Evolutionary conservation across 30 jellyfish, hydroid and myxozoan genomes (phyloP), one percentile per base, ranked within the genome.

Genomic region (Nemopilema nomurai): DNA sequence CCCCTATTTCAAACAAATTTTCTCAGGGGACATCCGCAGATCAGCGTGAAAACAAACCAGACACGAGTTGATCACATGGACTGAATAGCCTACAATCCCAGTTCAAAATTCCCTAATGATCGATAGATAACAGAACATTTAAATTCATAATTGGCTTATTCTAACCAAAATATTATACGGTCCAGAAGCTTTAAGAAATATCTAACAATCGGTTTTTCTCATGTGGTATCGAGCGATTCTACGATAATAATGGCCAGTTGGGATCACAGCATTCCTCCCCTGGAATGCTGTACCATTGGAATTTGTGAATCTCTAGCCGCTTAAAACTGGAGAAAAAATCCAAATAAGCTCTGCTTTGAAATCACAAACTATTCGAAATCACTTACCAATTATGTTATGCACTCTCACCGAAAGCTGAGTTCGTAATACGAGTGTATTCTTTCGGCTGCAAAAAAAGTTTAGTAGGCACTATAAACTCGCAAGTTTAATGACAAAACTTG

Each of bases 401-500:
- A 94, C 99, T 67, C 99, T 91, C 49, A 94, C 99, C 16, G 99
- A 89, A 62, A 94, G 77, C 84, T 94, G 99, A 0, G 99, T 94
- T 21, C 99, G 96, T 29, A 94, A 74, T 21, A 94, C 90, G 27
- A 94, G 77, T 25, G 99, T 84, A 67, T 94, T 94, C 81, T 94
- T 94, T 27, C 99, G 99, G 95, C 99, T 94, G 62, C 65, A 79
- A 74, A 23, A 16, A 41, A 77, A 66, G 0, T n/a, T n/a, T n/a
- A n/a, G n/a, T n/a, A 31, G 18, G 13, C 13, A 41, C 57, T 41
- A 41, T 41, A 13, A 41, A 41, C 57, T 41, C 9, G n/a, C n/a
- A n/a, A n/a, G n/a, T n/a, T n/a, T n/a, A n/a, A n/a, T n/a, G n/a
- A n/a, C n/a, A n/a, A n/a, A n/a, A n/a, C n/a, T n/a, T n/a, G n/a